Evolutionary conservation across 2,113 vertebrate genomes (phyloP).

Genomic region (Nothobranchius kuhntae): DNA sequence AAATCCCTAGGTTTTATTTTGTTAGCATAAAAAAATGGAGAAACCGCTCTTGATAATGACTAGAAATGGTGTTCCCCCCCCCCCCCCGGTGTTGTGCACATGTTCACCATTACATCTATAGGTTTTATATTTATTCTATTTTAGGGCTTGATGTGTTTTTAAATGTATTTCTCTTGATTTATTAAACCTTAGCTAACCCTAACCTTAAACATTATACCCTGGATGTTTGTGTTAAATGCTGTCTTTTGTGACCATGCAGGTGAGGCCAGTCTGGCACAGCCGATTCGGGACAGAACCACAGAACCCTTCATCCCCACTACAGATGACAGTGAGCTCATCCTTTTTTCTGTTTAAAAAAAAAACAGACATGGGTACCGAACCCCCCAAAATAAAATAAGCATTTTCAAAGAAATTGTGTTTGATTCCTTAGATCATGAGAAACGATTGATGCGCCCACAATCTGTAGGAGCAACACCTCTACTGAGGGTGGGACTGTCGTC

Average conservation of each 20-base stretch:
- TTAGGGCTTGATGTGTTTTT: too few relatives aligned
- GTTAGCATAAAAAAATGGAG: too few relatives aligned
- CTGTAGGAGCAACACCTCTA: not conserved
- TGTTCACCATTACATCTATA: too few relatives aligned
- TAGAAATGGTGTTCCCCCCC: too few relatives aligned
- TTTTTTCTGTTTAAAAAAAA: not conserved
- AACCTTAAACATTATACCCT: not conserved
- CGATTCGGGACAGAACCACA: conserved; percentile 82
- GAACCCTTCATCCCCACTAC: conserved; percentile 82
- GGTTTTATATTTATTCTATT: too few relatives aligned
- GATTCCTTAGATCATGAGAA: conserved; percentile 20
- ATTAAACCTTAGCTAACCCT: too few relatives aligned
- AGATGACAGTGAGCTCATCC: conserved; percentile 73
- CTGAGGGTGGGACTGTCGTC: conserved; percentile 56
- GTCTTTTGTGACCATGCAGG: conserved; percentile 29
- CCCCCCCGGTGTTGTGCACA: too few relatives aligned
- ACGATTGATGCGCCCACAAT: not conserved
- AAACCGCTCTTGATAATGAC: too few relatives aligned
- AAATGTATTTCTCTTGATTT: too few relatives aligned
- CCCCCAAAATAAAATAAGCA: not conserved
- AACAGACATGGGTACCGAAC: too few relatives aligned
- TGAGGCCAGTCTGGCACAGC: conserved; percentile 50
- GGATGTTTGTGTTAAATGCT: not conserved
- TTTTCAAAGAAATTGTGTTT: not conserved
- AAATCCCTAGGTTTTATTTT: too few relatives aligned